Base-by-base conservation (phyloP, 2,888 invertebrate species). In the Drosophila nr. perissopoda region DNA sequence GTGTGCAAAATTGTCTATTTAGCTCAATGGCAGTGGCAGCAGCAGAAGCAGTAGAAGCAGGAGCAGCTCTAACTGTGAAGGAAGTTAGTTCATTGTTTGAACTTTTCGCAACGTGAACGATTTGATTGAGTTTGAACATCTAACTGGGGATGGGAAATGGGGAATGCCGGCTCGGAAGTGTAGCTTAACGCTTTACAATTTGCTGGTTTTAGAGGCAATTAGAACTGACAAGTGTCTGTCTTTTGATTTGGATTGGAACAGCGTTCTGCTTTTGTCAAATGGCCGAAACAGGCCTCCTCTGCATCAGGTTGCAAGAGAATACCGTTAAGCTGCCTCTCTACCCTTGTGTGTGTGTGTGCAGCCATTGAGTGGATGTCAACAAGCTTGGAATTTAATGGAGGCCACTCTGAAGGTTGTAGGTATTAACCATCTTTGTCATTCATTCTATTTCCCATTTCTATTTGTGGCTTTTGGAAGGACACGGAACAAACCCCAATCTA, bases 1-100 rank as follows among this genome's bases (percentile, higher is more conserved):
- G 84, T 84, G 89, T 89, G 82, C 78, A 89, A 91, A 91, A 89
- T 89, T 91, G 89, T 87, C 90, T 87, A 89, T 87, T 82, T 87
- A 85, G 69, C 87, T 78, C 69, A 48, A 67, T 56, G 56, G 54
- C 54, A 54, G 18, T 21, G 13, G 18, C 33, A 52, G 21, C 52
- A 13, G n/a, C 4, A 16, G 16, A 27, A n/a, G 54, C 67, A 42
- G 65, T 61, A 40, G 65, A 21, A 45, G 4, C 21, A 7, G 56
- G 52, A 53, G 51, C 53, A 16, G 36, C 29, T 31, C 31, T 42
- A 54, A 42, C 36, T 48, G 36, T 31, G 52, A 63, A 72, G 78
- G 67, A 65, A 69, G 73, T 51, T 67, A 83, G 74, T 78, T 86
- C 85, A 87, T 86, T 87, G 86, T 81, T 85, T 86, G 85, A 79